Conservation (phyloP, 1,140 invertebrate species). For the Atopsyche davidsoni region DNA sequence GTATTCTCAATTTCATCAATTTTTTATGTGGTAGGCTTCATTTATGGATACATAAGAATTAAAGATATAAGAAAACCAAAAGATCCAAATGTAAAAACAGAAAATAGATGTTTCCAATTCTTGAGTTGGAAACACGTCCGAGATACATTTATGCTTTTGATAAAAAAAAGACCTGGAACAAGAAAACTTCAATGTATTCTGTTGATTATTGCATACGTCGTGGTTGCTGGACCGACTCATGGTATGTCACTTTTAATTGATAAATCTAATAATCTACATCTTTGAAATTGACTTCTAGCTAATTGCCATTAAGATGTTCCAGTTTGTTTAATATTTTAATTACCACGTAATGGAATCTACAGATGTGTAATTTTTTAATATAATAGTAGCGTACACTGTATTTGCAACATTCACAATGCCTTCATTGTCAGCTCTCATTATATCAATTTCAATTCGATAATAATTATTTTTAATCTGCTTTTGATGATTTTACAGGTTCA, state of each 20-base stretch:
- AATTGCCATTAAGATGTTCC: too few species aligned
- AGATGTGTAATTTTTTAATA: too few species aligned
- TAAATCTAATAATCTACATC: too few species aligned
- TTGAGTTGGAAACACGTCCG: constrained; percentile 41
- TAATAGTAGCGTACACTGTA: too few species aligned
- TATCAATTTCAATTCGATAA: too few species aligned
- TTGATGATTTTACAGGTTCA: constrained; percentile 46
- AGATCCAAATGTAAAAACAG: constrained; percentile 22
- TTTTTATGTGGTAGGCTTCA: constrained; percentile 56
- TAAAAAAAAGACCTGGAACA: constrained; percentile 39
- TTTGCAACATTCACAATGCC: too few species aligned
- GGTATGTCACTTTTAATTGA: too few species aligned
- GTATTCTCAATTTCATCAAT: constrained; percentile 67
- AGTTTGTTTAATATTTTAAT: too few species aligned
- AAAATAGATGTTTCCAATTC: constrained; percentile 32
- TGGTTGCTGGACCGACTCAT: constrained; percentile 48
- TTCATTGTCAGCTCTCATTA: too few species aligned
- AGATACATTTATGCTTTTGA: constrained; percentile 44
- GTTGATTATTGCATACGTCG: constrained; percentile 42
- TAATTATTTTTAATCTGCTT: too few species aligned
- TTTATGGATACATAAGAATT: constrained; percentile 52
- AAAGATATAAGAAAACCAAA: constrained; percentile 45
- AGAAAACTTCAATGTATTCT: constrained; percentile 41
- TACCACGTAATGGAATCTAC: too few species aligned
- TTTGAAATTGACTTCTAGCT: too few species aligned